Base-by-base conservation (phyloP, 2,113 vertebrate species). In the Glaucomys volans region DNA sequence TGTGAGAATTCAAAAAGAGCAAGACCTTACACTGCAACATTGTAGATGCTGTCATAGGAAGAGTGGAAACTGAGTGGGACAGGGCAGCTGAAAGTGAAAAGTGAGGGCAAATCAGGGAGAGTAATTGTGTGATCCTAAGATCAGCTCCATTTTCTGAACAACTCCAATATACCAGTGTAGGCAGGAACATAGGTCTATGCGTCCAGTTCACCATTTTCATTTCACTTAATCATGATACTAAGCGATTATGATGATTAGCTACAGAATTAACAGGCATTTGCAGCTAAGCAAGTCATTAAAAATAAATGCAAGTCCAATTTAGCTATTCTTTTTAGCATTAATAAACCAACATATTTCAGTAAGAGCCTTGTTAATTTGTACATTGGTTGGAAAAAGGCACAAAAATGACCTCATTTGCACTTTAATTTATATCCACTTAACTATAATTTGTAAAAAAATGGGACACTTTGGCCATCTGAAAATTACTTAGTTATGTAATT, bases 361-460 rank as follows among this genome's bases (percentile, higher is more conserved):
- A 76, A 95, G 42, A 95, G 35, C 76, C 71, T 92, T 91, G 81
- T 90, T 97, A 79, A 94, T 94, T 96, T 87, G 35, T 66, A 69
- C 37, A 7, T 50, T 47, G 66, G 3, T 88, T 79, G 67, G 44
- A 62, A 83, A 87, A 88, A 94, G 67, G 37, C 52, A 80, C 37
- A 44, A 79, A 92, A 91, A 54, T 96, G 97, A 96, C 86, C 94
- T 87, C 88, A 91, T 96, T 96, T 95, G 71, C n/a, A 95, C 89
- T 96, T 97, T 92, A 80, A 95, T 95, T 97, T 97, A 93, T 87
- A 72, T 97, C 67, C 20, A 85, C 85, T 90, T 11, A 87, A 64
- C 66, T 92, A 11, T 97, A 82, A 91, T 95, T 95, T 93, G 40
- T 84, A 75, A 12, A 90, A 96, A 97, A 97, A 87, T 72, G 83